phyloP scores from a whole-genome alignment of 2,113 vertebrate species.

The Natator depressus region DNA sequence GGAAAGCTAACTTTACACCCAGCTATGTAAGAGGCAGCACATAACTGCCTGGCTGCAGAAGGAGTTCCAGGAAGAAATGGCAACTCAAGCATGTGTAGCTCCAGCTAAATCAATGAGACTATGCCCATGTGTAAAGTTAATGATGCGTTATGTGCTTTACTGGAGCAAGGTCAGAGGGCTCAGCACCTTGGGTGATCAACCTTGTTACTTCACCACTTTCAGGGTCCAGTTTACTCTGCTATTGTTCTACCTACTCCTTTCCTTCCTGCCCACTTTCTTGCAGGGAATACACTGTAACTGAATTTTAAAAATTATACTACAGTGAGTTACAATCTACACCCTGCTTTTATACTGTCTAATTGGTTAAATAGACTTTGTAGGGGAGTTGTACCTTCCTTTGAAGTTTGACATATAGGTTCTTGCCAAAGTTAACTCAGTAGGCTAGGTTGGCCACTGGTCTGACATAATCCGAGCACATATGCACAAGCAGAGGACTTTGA shows the following conservation, averaged over 20 bases:
- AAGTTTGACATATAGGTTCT: background rate
- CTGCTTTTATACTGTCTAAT: background rate
- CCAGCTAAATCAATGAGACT: background rate
- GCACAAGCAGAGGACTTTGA: background rate
- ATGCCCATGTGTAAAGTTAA: background rate
- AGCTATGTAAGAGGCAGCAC: background rate
- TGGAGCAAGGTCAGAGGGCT: background rate
- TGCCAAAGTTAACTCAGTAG: background rate
- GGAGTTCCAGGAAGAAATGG: background rate
- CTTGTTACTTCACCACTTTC: background rate
- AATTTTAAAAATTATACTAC: background rate
- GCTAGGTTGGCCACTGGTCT: background rate
- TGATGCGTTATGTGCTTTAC: fast-evolving
- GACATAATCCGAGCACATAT: background rate
- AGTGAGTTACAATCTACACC: background rate
- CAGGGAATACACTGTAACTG: background rate
- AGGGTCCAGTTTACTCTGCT: fast-evolving
- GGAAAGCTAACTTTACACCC: background rate
- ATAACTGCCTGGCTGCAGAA: background rate
- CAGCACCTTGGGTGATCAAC: background rate
- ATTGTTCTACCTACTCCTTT: background rate
- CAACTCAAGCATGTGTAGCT: background rate
- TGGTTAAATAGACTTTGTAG: background rate
- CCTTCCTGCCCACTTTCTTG: fast-evolving
- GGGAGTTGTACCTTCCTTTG: background rate